Percentiles rank a stretch among this genome's conserved stretches.
Conservation (phyloP, 2,113 vertebrate species). For the Strix aluco region DNA sequence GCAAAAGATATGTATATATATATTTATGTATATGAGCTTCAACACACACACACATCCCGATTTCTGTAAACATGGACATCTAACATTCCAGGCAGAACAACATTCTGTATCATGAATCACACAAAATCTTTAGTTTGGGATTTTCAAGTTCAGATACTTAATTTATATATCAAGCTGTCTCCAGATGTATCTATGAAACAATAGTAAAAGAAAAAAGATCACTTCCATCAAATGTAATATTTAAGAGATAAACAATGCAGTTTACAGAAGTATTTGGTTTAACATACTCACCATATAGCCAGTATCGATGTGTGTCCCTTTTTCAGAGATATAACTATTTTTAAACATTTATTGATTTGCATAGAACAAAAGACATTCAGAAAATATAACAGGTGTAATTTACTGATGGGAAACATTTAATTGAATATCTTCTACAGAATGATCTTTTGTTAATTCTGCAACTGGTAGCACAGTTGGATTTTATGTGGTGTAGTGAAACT, state of each 20-base stretch:
- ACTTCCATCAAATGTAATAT: not conserved
- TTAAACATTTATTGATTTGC: not conserved
- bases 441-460: not conserved
- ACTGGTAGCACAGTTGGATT: not conserved
- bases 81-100: not conserved
- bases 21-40: not conserved
- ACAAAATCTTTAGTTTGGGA: not conserved
- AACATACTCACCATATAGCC: not conserved
- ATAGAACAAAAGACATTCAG: not conserved
- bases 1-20: not conserved
- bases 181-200: not conserved
- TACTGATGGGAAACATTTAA: not conserved
- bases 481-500: not conserved
- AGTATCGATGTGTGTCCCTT: not conserved
- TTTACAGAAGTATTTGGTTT: not conserved
- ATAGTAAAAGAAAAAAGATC: not conserved
- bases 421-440: not conserved
- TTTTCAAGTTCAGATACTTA: not conserved
- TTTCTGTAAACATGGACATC: not conserved
- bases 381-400: not conserved
- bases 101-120: not conserved
- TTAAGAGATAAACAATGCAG: not conserved
- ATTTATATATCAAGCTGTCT: not conserved
- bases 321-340: not conserved
- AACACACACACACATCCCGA: accelerated